A percentile compares a stretch with the other conserved stretches of the same genome.
Evolutionary conservation across 1,140 invertebrate species (phyloP).

Genomic region (Drosophila hydei): DNA sequence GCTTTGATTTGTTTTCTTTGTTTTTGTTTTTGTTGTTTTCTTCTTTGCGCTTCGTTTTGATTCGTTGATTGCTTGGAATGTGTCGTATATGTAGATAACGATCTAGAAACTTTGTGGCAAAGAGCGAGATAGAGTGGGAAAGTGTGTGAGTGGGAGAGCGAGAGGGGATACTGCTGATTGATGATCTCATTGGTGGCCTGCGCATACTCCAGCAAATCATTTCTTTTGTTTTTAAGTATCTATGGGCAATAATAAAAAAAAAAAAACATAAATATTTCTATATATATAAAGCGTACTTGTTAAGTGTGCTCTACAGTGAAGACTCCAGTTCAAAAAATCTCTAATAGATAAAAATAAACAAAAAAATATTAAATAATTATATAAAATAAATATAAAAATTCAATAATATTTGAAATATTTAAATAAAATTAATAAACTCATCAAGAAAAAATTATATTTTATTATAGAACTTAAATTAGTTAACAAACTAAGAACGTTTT

Average conservation of each 20-base stretch:
- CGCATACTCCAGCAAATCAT: slow-evolving; percentile 6
- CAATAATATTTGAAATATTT: neutral
- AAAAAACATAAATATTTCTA: neutral
- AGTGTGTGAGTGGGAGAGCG: neutral
- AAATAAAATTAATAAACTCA: neutral
- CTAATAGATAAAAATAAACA: neutral
- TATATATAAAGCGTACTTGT: neutral
- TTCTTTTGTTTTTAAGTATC: slow-evolving; percentile 14
- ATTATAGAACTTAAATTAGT: neutral
- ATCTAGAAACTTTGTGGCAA: slow-evolving; percentile 27
- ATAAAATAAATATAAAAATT: too few species aligned
- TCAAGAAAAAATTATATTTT: neutral
- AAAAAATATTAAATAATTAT: too few species aligned
- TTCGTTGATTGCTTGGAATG: slow-evolving; percentile 67
- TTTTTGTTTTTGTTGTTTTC: slow-evolving; percentile 19
- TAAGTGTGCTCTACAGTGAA: neutral
- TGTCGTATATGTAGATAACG: slow-evolving; percentile 41
- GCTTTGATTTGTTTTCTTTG: slow-evolving; percentile 32
- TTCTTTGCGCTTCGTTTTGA: slow-evolving; percentile 40
- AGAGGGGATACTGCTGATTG: slow-evolving; percentile 26
- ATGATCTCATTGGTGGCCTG: slow-evolving; percentile 45
- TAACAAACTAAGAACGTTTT: too few species aligned
- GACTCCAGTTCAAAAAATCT: neutral
- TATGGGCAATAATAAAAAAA: slow-evolving; percentile 16
- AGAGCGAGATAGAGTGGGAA: neutral